Evolutionary conservation across 2,797 vertebrate species (phyloP), one percentile per base, ranked within the genome.

Genomic region (Tragopan temminckii): DNA sequence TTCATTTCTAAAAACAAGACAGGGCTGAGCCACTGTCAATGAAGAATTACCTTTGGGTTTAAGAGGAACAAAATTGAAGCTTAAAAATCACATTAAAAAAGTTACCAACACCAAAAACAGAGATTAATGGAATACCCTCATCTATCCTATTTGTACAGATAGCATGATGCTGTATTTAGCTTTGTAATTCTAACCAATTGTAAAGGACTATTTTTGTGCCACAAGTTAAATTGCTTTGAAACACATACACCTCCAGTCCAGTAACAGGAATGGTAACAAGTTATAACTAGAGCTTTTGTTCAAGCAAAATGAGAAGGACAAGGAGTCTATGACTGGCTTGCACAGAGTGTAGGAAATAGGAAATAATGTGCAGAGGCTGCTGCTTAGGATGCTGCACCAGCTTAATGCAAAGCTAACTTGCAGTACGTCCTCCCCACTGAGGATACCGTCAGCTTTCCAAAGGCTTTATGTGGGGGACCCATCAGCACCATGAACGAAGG

Each of bases 251-350:
- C 21, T 55, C 31, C 43, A 89, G 55, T 33, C 92, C n/a, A 93
- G 76, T 43, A 76, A 80, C 20, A 92, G 52, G 71, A 94, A 95
- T 55, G 33, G 13, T 84, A 89, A 80, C 67, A 87, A 29, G 89
- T 46, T 93, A 66, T 45, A 92, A 91, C 13, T 85, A 74, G 77
- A 92, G 70, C 67, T 96, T 85, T 94, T 84, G 74, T 90, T 95
- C 69, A 90, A 64, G 68, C 71, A 84, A 80, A 95, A 90, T 46
- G 80, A 97, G 96, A 96, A 93, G 24, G 76, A 66, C 0, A 8
- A 86, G 52, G 59, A 10, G 7, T 46, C 35, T 88, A 59, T 40
- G 43, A 77, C 25, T 58, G 66, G 27, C 8, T 63, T 46, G 19
- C 9, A 4, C 33, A 31, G 43, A 9, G 27, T 0, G 40, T 31